Percentiles rank a stretch among this genome's conserved stretches.
phyloP scores from a whole-genome alignment of 2,113 vertebrate species.

The Nothobranchius kuhntae region DNA sequence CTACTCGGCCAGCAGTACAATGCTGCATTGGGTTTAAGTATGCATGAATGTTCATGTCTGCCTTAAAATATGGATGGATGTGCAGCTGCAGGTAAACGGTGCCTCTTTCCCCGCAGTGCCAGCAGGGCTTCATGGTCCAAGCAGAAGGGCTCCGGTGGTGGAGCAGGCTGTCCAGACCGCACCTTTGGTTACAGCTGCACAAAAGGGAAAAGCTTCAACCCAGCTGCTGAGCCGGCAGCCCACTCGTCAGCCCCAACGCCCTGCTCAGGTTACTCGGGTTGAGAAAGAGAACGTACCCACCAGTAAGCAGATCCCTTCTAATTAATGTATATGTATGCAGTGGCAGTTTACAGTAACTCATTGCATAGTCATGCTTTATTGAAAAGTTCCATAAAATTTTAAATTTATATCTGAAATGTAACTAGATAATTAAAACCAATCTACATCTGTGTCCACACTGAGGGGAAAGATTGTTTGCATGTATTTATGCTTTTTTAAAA shows the following conservation, averaged over 20 bases:
- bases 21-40: conserved; percentile 89
- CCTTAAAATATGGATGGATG: too few relatives aligned
- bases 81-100: neutral
- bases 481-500: too few relatives aligned
- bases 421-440: too few relatives aligned
- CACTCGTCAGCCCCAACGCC: conserved; percentile 48
- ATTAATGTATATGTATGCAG: too few relatives aligned
- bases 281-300: conserved; percentile 61
- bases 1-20: conserved; percentile 94
- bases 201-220: conserved; percentile 63
- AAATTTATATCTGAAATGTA: too few relatives aligned
- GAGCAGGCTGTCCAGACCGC: conserved; percentile 97
- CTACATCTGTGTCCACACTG: too few relatives aligned
- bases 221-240: conserved; percentile 68
- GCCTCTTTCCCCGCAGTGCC: neutral
- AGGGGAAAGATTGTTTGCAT: too few relatives aligned
- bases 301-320: conserved; percentile 38
- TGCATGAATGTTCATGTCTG: conserved; percentile 1
- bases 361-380: too few relatives aligned
- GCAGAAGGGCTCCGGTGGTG: conserved; percentile 91
- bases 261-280: conserved; percentile 45
- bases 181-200: conserved; percentile 76
- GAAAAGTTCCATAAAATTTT: too few relatives aligned
- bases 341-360: too few relatives aligned
- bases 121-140: conserved; percentile 63